Conservation (phyloP, 2,113 vertebrate species). For the Hydrolagus affinis region DNA sequence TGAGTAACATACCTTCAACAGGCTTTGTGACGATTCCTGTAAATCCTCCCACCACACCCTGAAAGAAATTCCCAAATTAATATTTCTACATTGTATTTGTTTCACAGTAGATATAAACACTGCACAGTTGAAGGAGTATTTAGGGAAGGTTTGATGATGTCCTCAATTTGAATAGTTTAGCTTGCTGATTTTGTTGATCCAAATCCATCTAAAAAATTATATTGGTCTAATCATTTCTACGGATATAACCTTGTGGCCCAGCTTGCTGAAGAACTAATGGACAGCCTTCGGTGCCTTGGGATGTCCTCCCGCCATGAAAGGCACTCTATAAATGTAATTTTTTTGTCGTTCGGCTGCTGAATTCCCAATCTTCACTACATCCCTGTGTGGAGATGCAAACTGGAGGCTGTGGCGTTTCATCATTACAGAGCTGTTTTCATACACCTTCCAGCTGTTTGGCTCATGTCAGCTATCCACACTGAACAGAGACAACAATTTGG, state of each 20-base stretch:
- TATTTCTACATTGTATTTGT: background rate
- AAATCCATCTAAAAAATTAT: background rate
- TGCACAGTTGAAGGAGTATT: no score
- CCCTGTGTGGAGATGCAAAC: background rate
- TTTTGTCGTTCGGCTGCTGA: no score
- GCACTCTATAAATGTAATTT: no score
- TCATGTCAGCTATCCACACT: background rate
- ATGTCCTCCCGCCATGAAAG: no score
- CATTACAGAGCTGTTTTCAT: background rate
- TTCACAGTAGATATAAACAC: no score
- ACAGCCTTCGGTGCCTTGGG: no score
- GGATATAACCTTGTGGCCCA: background rate
- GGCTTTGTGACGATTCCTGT: conserved; percentile 94
- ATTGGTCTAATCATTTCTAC: background rate
- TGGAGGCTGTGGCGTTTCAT: background rate
- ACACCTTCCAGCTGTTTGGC: background rate
- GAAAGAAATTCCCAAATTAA: conserved; percentile 39
- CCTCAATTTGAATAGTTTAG: no score
- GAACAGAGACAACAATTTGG: background rate
- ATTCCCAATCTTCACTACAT: background rate
- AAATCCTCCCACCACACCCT: conserved; percentile 89
- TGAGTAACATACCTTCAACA: conserved; percentile 71
- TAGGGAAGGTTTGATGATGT: no score
- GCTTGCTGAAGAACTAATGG: background rate
- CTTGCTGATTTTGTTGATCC: no score